These are phyloP conservation scores for Camptogramma bilineatum DNA, from an alignment of 2,888 invertebrate genomes.

Conservation along the genomic window DNA sequence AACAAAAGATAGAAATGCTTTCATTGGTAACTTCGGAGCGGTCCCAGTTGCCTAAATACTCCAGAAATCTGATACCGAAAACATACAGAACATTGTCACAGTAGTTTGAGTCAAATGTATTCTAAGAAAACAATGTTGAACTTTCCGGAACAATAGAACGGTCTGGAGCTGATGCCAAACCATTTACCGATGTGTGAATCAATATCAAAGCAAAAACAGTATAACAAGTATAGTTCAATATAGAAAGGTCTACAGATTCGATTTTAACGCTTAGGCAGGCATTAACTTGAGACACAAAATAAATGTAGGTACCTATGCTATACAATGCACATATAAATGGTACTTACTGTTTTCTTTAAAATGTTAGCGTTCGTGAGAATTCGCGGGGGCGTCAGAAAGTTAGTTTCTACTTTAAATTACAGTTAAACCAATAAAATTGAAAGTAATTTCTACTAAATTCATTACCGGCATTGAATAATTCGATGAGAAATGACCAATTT, in stretches of 20 bases:
- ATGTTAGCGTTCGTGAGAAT: neutral
- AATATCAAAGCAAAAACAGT: slow-evolving; percentile 37
- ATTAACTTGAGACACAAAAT: too few relatives aligned
- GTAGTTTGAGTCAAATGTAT: slow-evolving; percentile 29
- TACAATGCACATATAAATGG: too few relatives aligned
- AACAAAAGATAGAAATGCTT: slow-evolving; percentile 6
- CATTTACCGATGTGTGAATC: slow-evolving; percentile 38
- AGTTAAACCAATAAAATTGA: slow-evolving; percentile 21
- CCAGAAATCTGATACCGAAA: slow-evolving; percentile 18
- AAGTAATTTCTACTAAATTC: slow-evolving; percentile 33
- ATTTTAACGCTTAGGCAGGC: slow-evolving; percentile 3
- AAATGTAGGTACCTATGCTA: too few relatives aligned
- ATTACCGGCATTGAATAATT: slow-evolving; percentile 31
- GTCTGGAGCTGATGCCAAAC: slow-evolving; percentile 41
- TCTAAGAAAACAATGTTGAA: slow-evolving; percentile 37
- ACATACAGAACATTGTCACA: neutral
- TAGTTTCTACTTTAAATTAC: slow-evolving; percentile 8
- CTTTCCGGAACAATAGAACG: slow-evolving; percentile 33
- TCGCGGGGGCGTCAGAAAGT: neutral
- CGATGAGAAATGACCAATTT: slow-evolving; percentile 43
- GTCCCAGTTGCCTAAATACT: too few relatives aligned
- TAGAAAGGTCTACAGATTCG: slow-evolving; percentile 4
- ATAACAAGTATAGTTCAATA: slow-evolving; percentile 13
- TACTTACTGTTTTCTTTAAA: neutral
- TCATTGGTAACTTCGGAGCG: slow-evolving; percentile 8